Evolutionary conservation across 2,797 vertebrate species (phyloP).

Genomic region (Ammospiza maritima): DNA sequence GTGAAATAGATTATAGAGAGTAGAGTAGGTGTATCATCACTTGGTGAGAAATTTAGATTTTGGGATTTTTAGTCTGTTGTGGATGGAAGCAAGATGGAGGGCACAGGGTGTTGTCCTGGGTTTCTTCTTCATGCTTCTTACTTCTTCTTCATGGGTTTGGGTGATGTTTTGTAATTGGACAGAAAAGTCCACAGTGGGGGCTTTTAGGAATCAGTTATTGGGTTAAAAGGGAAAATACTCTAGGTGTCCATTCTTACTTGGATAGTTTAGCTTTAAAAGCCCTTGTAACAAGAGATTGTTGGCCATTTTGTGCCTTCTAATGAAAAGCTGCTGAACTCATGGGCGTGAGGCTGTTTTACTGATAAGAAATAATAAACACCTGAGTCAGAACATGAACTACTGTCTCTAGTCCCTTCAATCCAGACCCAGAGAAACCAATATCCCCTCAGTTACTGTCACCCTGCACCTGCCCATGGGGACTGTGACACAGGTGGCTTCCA

Average conservation of each 20-base stretch:
- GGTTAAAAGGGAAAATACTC: neutral
- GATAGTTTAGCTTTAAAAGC: neutral
- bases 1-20: neutral
- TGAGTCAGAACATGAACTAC: neutral
- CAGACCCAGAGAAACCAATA: neutral
- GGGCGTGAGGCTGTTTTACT: neutral
- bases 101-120: neutral
- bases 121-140: neutral
- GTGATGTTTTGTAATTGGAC: neutral
- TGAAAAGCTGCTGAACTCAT: neutral
- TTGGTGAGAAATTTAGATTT: neutral
- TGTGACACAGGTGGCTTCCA: neutral
- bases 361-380: neutral
- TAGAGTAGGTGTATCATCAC: neutral
- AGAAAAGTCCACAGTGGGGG: neutral
- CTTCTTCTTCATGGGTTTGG: neutral
- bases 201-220: neutral
- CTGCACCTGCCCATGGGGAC: rapidly evolving
- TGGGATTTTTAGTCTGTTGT: neutral
- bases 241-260: neutral
- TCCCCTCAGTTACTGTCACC: neutral
- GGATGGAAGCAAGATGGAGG: neutral
- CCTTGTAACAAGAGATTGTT: neutral
- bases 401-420: neutral
- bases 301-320: neutral